These are phyloP conservation scores for Pitangus sulphuratus DNA, from an alignment of 2,797 vertebrate species.

Conservation along the genomic window DNA sequence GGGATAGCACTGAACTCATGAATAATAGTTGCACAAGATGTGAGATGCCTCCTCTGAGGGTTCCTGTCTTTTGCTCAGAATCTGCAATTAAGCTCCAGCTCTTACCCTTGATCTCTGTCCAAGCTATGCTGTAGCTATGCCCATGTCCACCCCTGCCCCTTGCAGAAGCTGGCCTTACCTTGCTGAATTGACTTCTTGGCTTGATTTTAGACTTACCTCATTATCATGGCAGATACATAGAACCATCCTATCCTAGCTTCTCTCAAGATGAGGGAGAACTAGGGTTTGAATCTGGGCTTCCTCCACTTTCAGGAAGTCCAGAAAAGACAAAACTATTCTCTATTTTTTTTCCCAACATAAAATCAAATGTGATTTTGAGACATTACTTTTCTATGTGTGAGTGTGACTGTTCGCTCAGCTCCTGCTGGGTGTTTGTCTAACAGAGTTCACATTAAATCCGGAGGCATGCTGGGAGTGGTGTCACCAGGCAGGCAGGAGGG, in stretches of 20 bases:
- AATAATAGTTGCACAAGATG: not conserved
- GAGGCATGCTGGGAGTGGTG: not conserved
- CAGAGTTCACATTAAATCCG: not conserved
- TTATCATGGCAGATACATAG: not conserved
- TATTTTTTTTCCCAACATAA: not conserved
- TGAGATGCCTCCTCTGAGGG: no score
- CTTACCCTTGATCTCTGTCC: no score
- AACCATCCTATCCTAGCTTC: not conserved
- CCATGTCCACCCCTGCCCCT: not conserved
- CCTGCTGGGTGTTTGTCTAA: not conserved
- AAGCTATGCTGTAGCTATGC: not conserved
- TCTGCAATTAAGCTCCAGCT: no score
- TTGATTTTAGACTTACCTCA: not conserved
- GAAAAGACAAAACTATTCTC: not conserved
- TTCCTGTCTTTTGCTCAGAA: no score
- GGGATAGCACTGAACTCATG: not conserved
- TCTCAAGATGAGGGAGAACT: not conserved
- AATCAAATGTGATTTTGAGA: not conserved
- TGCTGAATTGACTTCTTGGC: not conserved
- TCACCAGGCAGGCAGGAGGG: no score
- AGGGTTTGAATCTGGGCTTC: not conserved
- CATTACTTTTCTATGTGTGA: not conserved
- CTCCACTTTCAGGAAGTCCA: not conserved
- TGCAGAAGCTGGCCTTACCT: not conserved
- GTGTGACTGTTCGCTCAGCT: not conserved